phyloP scores from a whole-genome alignment of 2,797 vertebrate genomes.

The Carapus acus region DNA sequence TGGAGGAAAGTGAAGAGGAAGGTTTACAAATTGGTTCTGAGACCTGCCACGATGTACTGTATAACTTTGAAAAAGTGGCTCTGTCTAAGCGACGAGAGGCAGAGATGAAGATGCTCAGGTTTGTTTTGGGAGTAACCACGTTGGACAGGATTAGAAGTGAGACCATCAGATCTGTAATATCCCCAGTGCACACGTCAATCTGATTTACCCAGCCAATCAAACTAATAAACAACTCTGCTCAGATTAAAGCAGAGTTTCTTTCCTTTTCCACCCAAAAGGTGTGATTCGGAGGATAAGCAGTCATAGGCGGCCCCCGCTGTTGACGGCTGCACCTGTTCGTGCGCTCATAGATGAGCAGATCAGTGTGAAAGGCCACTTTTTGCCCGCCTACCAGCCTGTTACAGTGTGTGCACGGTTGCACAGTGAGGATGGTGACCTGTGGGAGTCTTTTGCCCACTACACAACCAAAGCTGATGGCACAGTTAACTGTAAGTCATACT shows the following conservation, averaged over 20 bases:
- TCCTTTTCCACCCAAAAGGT: conserved; percentile 19
- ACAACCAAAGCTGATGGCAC: conserved; percentile 45
- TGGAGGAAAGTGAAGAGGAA: too few species aligned
- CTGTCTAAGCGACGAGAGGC: too few species aligned
- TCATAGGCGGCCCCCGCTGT: conserved; percentile 35
- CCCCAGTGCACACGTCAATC: too few species aligned
- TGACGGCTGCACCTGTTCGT: conserved; percentile 52
- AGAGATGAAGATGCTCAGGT: too few species aligned
- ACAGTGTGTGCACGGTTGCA: conserved; percentile 58
- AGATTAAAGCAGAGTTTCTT: background rate
- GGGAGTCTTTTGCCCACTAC: conserved; percentile 65
- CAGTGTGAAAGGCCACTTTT: conserved; percentile 47
- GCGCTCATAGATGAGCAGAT: conserved; percentile 61
- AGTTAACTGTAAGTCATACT: conserved; percentile 53
- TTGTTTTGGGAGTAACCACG: too few species aligned
- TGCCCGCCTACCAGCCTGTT: conserved; percentile 51
- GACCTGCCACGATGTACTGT: too few species aligned
- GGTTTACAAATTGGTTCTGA: too few species aligned
- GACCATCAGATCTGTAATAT: too few species aligned
- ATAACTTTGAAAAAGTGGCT: too few species aligned
- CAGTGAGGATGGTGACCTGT: conserved; percentile 64
- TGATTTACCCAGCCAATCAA: too few species aligned
- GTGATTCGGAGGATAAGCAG: conserved; percentile 41
- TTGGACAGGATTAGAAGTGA: too few species aligned
- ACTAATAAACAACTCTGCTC: too few species aligned